Percentiles rank a stretch among this genome's conserved stretches.
These are phyloP conservation scores for Idaea straminata DNA, from an alignment of 2,888 invertebrate genomes.

Conservation along the genomic window DNA sequence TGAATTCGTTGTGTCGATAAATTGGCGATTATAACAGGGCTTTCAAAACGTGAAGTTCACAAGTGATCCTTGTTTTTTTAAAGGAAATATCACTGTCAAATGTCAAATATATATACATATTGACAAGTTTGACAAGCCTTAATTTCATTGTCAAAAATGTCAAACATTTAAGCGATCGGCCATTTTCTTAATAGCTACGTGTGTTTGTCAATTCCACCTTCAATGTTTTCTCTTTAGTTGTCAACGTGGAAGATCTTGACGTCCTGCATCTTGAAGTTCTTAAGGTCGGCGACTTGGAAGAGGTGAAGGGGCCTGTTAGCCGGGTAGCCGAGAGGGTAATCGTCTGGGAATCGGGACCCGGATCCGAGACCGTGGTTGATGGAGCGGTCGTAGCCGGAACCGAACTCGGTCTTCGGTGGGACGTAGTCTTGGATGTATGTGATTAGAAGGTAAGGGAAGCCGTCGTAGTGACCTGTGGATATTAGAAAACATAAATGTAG, in stretches of 20 bases:
- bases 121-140: background rate
- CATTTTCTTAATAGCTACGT: background rate
- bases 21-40: no score
- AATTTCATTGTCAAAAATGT: background rate
- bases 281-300: conserved; percentile 66
- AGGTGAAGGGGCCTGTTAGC: conserved; percentile 68
- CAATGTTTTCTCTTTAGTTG: background rate
- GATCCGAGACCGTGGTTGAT: conserved; percentile 10
- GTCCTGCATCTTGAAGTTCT: conserved; percentile 76
- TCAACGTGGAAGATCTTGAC: conserved; percentile 71
- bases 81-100: no score
- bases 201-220: background rate
- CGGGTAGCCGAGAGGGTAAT: conserved; percentile 71
- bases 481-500: background rate
- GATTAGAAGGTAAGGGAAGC: conserved; percentile 81
- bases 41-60: no score
- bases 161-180: background rate
- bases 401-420: conserved; percentile 22
- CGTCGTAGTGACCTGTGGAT: conserved; percentile 77
- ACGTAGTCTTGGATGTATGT: conserved; percentile 66
- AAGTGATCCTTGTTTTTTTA: no score
- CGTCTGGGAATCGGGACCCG: conserved; percentile 49
- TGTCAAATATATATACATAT: background rate
- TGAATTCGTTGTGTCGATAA: no score
- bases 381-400: background rate